A percentile compares a stretch with the other conserved stretches of the same genome.
phyloP scores from a whole-genome alignment of 2,888 invertebrate genomes.

The Pterostichus madidus region DNA sequence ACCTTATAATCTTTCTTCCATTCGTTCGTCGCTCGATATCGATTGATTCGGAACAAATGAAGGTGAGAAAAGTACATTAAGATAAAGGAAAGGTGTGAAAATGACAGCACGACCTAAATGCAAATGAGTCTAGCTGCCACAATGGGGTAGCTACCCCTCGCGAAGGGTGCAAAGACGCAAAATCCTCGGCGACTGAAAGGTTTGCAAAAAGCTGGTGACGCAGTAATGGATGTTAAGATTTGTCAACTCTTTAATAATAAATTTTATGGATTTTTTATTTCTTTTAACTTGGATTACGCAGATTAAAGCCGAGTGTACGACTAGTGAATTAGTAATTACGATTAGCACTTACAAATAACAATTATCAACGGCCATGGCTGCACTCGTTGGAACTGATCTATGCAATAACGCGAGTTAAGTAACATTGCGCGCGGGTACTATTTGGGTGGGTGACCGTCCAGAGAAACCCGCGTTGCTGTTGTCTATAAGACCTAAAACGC shows the following conservation, averaged over 20 bases:
- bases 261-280: slow-evolving; percentile 2
- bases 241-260: neutral
- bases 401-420: too few species aligned
- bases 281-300: neutral
- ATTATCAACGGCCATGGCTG: too few species aligned
- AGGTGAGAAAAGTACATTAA: slow-evolving; percentile 11
- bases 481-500: too few species aligned
- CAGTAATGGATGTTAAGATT: slow-evolving; percentile 25
- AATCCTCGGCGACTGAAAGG: neutral
- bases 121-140: slow-evolving; percentile 6
- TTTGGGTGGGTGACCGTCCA: too few species aligned
- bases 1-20: neutral
- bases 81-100: slow-evolving; percentile 36
- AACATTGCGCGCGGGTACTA: too few species aligned
- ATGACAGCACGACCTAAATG: slow-evolving; percentile 38
- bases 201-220: neutral
- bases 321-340: too few species aligned
- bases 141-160: neutral
- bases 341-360: too few species aligned
- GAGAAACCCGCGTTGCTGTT: too few species aligned
- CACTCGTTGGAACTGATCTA: too few species aligned
- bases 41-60: slow-evolving; percentile 12
- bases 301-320: neutral
- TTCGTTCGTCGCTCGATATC: neutral
- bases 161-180: neutral